phyloP scores from a whole-genome alignment of 37 sponge, comb jelly and placozoan genomes.

The Cliona cf. orientalis region DNA sequence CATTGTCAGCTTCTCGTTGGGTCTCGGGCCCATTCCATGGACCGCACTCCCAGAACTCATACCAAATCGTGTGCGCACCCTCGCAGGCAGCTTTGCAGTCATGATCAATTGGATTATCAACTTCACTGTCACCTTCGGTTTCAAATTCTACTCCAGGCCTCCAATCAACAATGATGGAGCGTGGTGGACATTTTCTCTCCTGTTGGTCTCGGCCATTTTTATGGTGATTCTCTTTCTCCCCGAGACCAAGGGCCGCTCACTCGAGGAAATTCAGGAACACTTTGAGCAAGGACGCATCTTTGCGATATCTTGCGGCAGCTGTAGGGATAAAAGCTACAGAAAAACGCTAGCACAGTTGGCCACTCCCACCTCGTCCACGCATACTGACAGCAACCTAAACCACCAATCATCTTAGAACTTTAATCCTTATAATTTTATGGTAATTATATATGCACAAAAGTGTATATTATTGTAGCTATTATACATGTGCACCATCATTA shows the following conservation, averaged over 20 bases:
- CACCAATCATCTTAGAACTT: no score
- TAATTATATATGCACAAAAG: no score
- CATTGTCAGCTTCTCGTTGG: constrained; percentile 76
- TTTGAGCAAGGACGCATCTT: constrained; percentile 38
- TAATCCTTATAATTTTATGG: no score
- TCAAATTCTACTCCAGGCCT: background rate
- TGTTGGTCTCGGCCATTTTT: constrained; percentile 44
- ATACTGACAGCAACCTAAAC: no score
- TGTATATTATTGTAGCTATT: no score
- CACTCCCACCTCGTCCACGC: no score
- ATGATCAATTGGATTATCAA: constrained; percentile 70
- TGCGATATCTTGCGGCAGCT: no score
- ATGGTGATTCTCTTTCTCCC: constrained; percentile 88
- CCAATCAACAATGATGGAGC: constrained; percentile 36
- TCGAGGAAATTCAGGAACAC: constrained; percentile 86
- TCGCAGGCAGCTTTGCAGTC: constrained; percentile 58
- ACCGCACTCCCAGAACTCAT: constrained; percentile 79
- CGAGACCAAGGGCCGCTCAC: constrained; percentile 83
- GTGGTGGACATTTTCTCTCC: constrained; percentile 72
- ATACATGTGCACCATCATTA: no score
- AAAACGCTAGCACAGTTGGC: no score
- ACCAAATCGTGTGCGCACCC: constrained; percentile 66
- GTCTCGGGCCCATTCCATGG: constrained; percentile 88
- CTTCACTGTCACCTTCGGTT: constrained; percentile 54
- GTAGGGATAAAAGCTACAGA: no score